Evolutionary conservation across 1,140 invertebrate genomes (phyloP), one percentile per base, ranked within the genome.

Genomic region (Himalopsyche phryganea): DNA sequence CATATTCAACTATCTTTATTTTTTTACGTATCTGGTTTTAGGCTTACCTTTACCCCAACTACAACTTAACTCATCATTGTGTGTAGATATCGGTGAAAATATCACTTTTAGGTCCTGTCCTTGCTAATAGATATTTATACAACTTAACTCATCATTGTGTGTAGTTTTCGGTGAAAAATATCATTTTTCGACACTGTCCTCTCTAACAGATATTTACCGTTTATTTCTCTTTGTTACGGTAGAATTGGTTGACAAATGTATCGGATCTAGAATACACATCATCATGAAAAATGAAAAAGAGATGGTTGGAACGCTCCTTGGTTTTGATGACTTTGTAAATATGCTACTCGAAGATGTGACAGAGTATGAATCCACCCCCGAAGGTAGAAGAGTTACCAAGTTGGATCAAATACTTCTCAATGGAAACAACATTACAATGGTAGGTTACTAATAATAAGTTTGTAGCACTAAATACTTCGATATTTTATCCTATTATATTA

Each of bases 231-330:
- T 11, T 50, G 14, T 28, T 64, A n/a, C 56, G 52, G 61, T 70
- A 91, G 98, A 99, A 80, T 78, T 99, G 61, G 95, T 99, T n/a
- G 98, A 99, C 70, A 99, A 99, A 83, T 99, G 97, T 76, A 99
- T 99, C 71, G 98, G 98, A 14, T 98, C 96, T 0, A 81, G 93
- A 57, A 98, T 99, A 69, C 98, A 99, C 69, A 98, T 99, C 18
- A 97, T 99, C 36, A 98, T 99, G 96, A 99, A 98, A 79, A 97
- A 96, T 73, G 96, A 99, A 69, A 98, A 98, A 76, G 97, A 99
- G 84, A 96, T 99, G 69, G 94, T 99, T 10, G 98, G 98, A 53
- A 98, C 96, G 0, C 74, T 99, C 14, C 79, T 94, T 57, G 98
- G 98, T 6, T 99, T 99, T 76, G 97, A 99, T 78, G 96, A 98